A percentile compares a stretch with the other conserved stretches of the same genome.
Conservation (phyloP, 1,140 invertebrate species). For the Drosophila miranda region DNA sequence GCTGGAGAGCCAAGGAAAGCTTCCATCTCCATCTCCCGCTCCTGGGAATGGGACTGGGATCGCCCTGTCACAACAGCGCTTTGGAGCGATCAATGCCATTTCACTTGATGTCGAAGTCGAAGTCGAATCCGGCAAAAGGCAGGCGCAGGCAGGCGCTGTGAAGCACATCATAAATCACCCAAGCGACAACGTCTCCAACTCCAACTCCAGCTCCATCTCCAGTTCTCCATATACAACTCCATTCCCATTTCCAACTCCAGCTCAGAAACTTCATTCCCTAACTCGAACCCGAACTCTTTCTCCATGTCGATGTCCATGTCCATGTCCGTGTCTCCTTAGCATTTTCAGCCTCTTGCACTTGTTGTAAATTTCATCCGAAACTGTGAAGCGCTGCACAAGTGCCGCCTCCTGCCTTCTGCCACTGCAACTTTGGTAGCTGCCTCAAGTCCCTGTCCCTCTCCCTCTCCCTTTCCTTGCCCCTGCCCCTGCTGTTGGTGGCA, state of each 20-base stretch:
- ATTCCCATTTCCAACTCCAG: conserved; percentile 3
- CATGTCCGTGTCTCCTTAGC: conserved; percentile 65
- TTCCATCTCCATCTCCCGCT: too few relatives aligned
- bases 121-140: conserved; percentile 41
- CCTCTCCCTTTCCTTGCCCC: too few relatives aligned
- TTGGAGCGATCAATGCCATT: conserved; percentile 74
- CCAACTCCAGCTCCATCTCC: conserved; percentile 1
- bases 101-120: conserved; percentile 47
- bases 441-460: conserved; percentile 1
- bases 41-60: too few relatives aligned
- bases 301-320: conserved; percentile 32
- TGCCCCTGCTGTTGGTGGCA: neutral
- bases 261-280: neutral
- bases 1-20: neutral
- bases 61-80: conserved; percentile 65
- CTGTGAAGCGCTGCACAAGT: conserved; percentile 61
- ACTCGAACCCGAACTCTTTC: conserved; percentile 13
- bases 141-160: conserved; percentile 15
- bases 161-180: conserved; percentile 78
- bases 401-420: conserved; percentile 34
- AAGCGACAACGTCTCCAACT: conserved; percentile 33
- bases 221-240: conserved; percentile 18
- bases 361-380: conserved; percentile 78
- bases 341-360: conserved; percentile 67
- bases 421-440: conserved; percentile 37